Evolutionary conservation across 2,888 invertebrate genomes (phyloP), one percentile per base, ranked within the genome.

Genomic region (Sussaba pulchella): DNA sequence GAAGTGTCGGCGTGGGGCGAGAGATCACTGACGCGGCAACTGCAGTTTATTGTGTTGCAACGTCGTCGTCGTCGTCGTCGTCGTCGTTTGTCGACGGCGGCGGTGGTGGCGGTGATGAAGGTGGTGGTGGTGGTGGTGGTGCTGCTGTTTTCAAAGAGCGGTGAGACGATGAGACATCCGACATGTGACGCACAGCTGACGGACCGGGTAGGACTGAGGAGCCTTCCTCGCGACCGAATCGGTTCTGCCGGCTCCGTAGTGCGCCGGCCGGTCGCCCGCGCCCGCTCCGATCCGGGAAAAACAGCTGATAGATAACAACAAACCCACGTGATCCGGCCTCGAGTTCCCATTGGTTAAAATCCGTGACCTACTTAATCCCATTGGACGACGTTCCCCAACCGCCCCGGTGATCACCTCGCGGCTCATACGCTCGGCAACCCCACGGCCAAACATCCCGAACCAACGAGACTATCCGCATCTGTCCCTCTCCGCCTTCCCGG

Each of bases 251-350:
- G 89, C 90, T 91, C 90, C 90, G n/a, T 91, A 89, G 91, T 89
- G 89, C 89, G 90, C 89, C 89, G 88, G 89, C 90, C 89, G 90
- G 90, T 88, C 84, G 82, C 73, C 63, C 69, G 59, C 82, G 63
- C 75, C 82, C 87, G 83, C 85, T 87, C 87, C 88, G 89, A 5
- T 89, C 91, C 89, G 89, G 90, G 90, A 87, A 88, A 90, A 92
- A 94, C 94, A 94, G 94, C 94, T 94, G 94, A 94, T 93, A 92
- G 94, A 94, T 94, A 94, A 94, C 94, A 95, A 95, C 94, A 95
- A 94, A 94, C 91, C 94, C 95, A 95, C 93, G 95, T 95, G 95
- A 95, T 91, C 86, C 85, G 84, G 86, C 86, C 86, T 87, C 86
- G 89, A 83, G 77, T 85, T 77, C 82, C 86, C 84, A 94, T 94